Percentiles rank a stretch among this genome's conserved stretches.
Evolutionary conservation across 2,888 invertebrate species (phyloP).

Genomic region (Actias luna): DNA sequence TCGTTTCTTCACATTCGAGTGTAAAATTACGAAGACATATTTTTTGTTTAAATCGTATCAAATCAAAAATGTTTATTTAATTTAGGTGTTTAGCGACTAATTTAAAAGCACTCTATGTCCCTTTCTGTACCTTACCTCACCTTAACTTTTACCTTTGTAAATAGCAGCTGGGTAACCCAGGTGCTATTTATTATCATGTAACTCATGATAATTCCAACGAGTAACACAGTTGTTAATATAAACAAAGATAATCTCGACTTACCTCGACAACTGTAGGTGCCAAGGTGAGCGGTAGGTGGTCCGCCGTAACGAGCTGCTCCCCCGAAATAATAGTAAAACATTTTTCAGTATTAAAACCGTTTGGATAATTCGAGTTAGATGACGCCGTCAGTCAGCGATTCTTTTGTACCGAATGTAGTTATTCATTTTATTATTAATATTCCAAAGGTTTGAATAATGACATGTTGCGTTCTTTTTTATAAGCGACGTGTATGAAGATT

Average conservation of each 20-base stretch:
- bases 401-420: constrained; percentile 1
- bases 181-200: no score
- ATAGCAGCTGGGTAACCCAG: no score
- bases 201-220: neutral
- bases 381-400: neutral
- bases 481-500: neutral
- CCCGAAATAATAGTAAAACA: neutral
- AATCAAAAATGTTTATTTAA: no score
- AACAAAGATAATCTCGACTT: neutral
- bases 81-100: no score
- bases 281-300: constrained; percentile 1
- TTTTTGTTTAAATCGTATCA: no score
- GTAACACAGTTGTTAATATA: neutral
- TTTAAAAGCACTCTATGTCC: no score
- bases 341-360: constrained; percentile 26
- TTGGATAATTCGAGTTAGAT: constrained; percentile 16
- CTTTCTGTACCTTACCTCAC: no score
- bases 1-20: neutral
- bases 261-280: neutral
- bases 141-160: no score
- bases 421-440: neutral
- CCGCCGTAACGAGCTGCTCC: neutral
- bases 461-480: neutral
- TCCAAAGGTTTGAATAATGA: neutral
- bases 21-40: no score